Percentiles rank a stretch among this genome's conserved stretches.
Conservation (phyloP, 2,113 vertebrate species). For the Columba livia region DNA sequence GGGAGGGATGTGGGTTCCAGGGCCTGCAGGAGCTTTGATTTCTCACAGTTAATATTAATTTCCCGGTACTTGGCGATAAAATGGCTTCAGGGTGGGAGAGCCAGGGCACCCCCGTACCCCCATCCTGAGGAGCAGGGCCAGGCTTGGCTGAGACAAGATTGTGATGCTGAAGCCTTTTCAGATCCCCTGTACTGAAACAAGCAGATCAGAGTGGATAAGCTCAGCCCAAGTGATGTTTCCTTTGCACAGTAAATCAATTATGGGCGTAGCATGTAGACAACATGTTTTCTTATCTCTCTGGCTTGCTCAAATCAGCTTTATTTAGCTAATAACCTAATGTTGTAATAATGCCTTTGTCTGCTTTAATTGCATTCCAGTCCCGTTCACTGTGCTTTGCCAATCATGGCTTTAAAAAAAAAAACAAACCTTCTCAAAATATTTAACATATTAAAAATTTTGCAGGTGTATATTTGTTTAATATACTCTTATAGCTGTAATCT, state of each 20-base stretch:
- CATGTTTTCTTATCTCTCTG: neutral
- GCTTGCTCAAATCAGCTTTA: neutral
- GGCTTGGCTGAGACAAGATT: neutral
- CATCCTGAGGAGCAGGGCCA: accelerated
- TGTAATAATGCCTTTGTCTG: neutral
- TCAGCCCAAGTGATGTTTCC: neutral
- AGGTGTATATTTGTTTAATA: conserved; percentile 41
- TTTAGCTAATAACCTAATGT: neutral
- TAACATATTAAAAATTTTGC: neutral
- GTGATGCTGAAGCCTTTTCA: no score
- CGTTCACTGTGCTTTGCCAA: neutral
- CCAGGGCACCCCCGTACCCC: neutral
- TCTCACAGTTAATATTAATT: accelerated
- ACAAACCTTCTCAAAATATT: neutral
- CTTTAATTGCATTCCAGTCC: neutral
- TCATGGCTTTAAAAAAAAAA: neutral
- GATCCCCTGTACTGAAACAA: accelerated
- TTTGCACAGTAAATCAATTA: neutral
- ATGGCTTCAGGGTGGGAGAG: neutral
- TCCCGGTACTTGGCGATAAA: accelerated
- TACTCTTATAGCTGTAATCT: neutral
- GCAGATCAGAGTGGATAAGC: accelerated
- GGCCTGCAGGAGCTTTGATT: neutral
- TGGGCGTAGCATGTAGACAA: neutral
- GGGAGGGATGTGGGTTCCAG: accelerated